Percentiles rank a stretch among this genome's conserved stretches.
phyloP scores from a whole-genome alignment of 2,888 invertebrate genomes.

The Ophion obscuratus region DNA sequence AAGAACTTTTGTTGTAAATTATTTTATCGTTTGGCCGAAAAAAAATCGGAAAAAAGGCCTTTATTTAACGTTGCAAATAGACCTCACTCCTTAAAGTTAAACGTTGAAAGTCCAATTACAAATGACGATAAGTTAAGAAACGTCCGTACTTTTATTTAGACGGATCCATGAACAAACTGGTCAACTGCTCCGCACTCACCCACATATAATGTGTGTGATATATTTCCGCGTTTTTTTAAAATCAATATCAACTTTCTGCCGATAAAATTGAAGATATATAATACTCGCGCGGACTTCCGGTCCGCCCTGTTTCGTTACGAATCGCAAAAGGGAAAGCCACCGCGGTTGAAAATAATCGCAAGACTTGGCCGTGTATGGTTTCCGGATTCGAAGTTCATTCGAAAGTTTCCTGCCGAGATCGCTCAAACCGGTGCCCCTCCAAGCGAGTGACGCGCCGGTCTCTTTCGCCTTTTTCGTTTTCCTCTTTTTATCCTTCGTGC shows the following conservation, averaged over 20 bases:
- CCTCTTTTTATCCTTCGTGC: neutral
- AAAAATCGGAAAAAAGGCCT: no score
- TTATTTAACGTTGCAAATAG: no score
- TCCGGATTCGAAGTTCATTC: conserved; percentile 31
- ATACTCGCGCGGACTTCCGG: neutral
- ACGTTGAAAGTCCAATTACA: no score
- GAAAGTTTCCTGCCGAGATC: conserved; percentile 55
- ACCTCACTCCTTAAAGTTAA: no score
- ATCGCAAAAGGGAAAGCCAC: neutral
- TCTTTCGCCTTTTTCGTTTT: neutral
- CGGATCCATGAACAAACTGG: no score
- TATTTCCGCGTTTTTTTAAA: neutral
- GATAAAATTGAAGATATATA: conserved; percentile 7
- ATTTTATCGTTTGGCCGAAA: no score
- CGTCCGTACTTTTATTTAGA: no score
- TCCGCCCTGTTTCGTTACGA: neutral
- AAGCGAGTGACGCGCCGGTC: conserved; percentile 23
- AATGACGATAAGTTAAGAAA: no score
- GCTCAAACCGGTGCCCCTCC: conserved; percentile 28
- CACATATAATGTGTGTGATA: no score
- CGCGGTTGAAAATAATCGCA: conserved; percentile 1
- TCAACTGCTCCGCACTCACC: no score
- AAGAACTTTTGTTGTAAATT: no score
- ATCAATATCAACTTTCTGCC: neutral
- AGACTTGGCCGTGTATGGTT: conserved; percentile 5